Base-by-base conservation (phyloP, 2,888 invertebrate genomes). In the Aphelenchoides bicaudatus region DNA sequence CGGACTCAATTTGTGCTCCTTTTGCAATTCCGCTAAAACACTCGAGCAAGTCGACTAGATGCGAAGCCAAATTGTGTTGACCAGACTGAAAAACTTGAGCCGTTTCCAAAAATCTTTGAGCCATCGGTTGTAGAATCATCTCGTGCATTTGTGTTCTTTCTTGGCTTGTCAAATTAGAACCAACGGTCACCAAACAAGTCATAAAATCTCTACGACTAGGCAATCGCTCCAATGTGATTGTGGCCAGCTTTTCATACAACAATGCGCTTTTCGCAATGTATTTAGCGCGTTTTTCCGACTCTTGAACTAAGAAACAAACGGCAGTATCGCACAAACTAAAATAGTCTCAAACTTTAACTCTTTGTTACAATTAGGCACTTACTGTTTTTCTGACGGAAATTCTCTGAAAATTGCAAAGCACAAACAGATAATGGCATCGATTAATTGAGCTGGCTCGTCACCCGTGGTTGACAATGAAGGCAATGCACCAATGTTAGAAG, bases 31-130 rank as follows among this genome's bases (percentile, higher is more conserved):
- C 88, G 75, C 69, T 38, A 65, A 70, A 73, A 62, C 73, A 68
- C 49, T 90, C 89, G 0, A 90, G 80, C 31, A 88, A 84, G 75
- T 87, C 87, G 0, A 87, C 84, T 1, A 90, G 82, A 80, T 87
- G 86, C 3, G 84, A 82, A 76, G 86, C 85, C 63, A 86, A 82
- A 52, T 83, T 82, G 2, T 48, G 59, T 48, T 63, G 65, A 2
- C 59, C 56, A 31, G 58, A 57, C 0, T 53, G 51, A 27, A 49
- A 59, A 3, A 57, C 61, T n/a, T 63, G 58, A 16, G 52, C 39
- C 1, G 62, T 59, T 0, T 23, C 34, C 1, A 50, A 23, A 48
- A 69, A 70, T n/a, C 62, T 46, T 6, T 60, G 61, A 2, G 63
- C 62, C 25, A 75, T 50, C 4, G 73, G 74, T 3, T 65, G 54